Base-by-base conservation (phyloP, 2,113 vertebrate species). In the Callorhinus ursinus region DNA sequence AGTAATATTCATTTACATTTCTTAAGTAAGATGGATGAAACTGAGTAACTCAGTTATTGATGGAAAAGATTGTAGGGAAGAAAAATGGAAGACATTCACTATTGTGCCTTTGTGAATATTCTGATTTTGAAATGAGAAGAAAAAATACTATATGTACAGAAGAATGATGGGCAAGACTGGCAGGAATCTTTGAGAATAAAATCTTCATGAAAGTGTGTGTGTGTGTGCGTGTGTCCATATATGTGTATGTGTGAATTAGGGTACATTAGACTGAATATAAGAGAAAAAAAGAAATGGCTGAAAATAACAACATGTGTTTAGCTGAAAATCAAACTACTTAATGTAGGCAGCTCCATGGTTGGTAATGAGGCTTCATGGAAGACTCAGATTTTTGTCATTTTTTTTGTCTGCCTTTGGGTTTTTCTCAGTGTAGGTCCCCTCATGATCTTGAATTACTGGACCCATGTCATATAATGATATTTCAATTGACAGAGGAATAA, bases 261-360 rank as follows among this genome's bases (percentile, higher is more conserved):
- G 39, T 39, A 63, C 0, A 21, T 69, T 83, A 82, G 26, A 87
- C 22, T 67, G 24, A 65, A 7, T 89, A 49, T 39, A 26, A 85
- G 0, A 69, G 4, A 57, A 79, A 69, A 82, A 42, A 51, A 5
- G 67, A 61, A 51, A 74, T 71, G n/a, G 13, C 1, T 85, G 90
- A 74, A 85, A 95, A 69, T 26, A 69, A 36, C 3, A 59, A 59
- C 96, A 21, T 39, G 8, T 69, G 7, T 18, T 88, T 28, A 69
- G 1, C 5, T 84, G 57, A 49, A 82, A 21, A 71, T 83, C 1
- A 16, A 86, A 49, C 2, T 59, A n/a, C 8, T 51, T 72, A 46
- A 15, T 51, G 7, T 59, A 18, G 4, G 4, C 39, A 7, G 2
- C 1, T 61, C 8, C 21, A 28, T 24, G 10, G 1, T 21, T 53